These are phyloP conservation scores for Hyperoplus lanceolatus DNA, from an alignment of 2,797 vertebrate species.

Conservation along the genomic window DNA sequence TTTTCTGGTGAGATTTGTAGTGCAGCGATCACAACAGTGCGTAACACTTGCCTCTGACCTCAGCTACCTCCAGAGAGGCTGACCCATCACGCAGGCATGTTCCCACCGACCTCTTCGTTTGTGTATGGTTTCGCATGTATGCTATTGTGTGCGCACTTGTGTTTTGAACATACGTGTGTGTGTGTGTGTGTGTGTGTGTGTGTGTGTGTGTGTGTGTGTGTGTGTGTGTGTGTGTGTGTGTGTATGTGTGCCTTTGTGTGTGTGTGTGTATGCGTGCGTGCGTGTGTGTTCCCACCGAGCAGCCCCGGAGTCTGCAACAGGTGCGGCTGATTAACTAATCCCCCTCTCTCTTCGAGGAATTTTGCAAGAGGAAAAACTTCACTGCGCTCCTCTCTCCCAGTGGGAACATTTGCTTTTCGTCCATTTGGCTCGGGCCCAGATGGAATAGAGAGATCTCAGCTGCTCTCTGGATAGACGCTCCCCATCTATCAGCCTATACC, in stretches of 20 bases:
- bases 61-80: constrained; percentile 64
- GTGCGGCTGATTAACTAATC: constrained; percentile 81
- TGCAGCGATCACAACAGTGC: constrained; percentile 52
- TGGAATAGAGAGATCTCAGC: constrained; percentile 73
- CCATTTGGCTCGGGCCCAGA: constrained; percentile 68
- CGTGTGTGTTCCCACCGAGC: constrained; percentile 67
- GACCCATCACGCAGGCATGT: constrained; percentile 63
- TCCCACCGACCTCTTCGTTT: constrained; percentile 54
- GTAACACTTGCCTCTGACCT: constrained; percentile 57
- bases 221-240: neutral
- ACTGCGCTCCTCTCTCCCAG: constrained; percentile 63
- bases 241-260: neutral
- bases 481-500: constrained; percentile 50
- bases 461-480: constrained; percentile 55
- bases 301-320: constrained; percentile 69
- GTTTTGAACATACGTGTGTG: constrained; percentile 16
- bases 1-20: constrained; percentile 63
- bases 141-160: constrained; percentile 1
- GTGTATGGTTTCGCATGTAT: constrained; percentile 2
- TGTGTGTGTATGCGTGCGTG: neutral
- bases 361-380: constrained; percentile 67
- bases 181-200: neutral
- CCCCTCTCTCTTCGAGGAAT: constrained; percentile 68
- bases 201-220: neutral
- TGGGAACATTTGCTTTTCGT: constrained; percentile 73